phyloP scores from a whole-genome alignment of 2,888 invertebrate species.

The Eupithecia pulchellata region DNA sequence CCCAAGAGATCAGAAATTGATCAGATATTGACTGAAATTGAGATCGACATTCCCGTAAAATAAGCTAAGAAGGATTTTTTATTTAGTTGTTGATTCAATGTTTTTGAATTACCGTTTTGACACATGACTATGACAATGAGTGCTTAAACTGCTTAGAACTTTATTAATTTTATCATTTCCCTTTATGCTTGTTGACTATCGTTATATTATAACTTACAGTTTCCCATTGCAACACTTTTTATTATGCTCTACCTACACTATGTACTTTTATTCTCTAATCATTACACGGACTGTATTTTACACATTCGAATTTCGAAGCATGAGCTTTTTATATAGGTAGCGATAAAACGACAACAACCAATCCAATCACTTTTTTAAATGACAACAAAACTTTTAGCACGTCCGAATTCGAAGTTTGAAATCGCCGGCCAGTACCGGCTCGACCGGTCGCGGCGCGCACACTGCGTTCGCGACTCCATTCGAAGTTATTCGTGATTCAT shows the following conservation, averaged over 20 bases:
- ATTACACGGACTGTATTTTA: background rate
- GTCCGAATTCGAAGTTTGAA: conserved; percentile 26
- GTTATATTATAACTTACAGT: background rate
- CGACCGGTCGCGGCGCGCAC: conserved; percentile 62
- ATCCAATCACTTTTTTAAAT: conserved; percentile 7
- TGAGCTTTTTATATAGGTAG: background rate
- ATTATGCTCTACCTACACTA: background rate
- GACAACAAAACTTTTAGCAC: conserved; percentile 11
- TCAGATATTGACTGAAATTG: no score
- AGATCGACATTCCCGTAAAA: background rate
- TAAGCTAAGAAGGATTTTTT: background rate
- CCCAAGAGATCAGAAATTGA: background rate
- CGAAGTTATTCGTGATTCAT: conserved; percentile 65
- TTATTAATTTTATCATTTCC: conserved; percentile 17
- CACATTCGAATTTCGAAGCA: background rate
- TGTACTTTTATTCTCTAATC: no score
- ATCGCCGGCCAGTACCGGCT: conserved; percentile 42
- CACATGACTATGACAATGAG: conserved; percentile 21
- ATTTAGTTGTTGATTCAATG: conserved; percentile 22
- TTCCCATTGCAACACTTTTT: background rate
- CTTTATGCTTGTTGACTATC: conserved; percentile 4
- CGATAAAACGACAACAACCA: conserved; percentile 21
- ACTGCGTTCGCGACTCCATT: conserved; percentile 54
- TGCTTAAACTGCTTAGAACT: conserved; percentile 21
- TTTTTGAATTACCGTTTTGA: no score